A percentile compares a stretch with the other conserved stretches of the same genome.
Evolutionary conservation across 2,113 vertebrate species (phyloP).

Genomic region (Daphoenositta chrysoptera): DNA sequence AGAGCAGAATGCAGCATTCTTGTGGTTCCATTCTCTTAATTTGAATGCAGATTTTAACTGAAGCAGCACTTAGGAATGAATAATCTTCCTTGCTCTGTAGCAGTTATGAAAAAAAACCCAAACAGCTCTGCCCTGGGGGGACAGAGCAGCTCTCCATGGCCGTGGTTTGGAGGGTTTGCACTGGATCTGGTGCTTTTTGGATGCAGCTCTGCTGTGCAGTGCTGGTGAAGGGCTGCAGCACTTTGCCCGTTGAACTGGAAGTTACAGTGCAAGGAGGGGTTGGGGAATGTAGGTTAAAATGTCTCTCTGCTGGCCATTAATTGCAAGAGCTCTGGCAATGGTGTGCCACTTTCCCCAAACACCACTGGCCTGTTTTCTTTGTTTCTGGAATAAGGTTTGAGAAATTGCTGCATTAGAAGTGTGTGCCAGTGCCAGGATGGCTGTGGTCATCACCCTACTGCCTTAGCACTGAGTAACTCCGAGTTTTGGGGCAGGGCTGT

Average conservation of each 20-base stretch:
- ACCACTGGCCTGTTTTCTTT: not conserved
- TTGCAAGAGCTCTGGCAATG: not conserved
- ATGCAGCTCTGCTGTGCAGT: not conserved
- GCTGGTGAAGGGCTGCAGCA: not conserved
- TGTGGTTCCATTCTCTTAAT: not conserved
- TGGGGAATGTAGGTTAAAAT: not conserved
- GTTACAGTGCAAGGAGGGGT: not conserved
- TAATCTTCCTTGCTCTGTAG: not conserved
- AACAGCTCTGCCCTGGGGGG: not conserved
- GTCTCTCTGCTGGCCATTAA: not conserved
- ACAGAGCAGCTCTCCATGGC: not conserved
- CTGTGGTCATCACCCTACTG: not conserved
- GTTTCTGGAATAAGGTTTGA: not conserved
- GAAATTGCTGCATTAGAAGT: not conserved
- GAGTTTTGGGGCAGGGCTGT: not conserved
- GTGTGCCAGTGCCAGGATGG: not conserved
- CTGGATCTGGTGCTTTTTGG: not conserved
- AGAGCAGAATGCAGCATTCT: not conserved
- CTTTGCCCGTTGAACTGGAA: not conserved
- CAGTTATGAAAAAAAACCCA: not conserved
- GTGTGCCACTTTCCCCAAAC: not conserved
- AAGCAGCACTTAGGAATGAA: not conserved
- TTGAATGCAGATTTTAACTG: not conserved
- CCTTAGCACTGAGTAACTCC: rapidly evolving
- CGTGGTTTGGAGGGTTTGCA: not conserved